phyloP scores from a whole-genome alignment of 1,140 invertebrate species.

The Pseudomyrmex flavicornis region DNA sequence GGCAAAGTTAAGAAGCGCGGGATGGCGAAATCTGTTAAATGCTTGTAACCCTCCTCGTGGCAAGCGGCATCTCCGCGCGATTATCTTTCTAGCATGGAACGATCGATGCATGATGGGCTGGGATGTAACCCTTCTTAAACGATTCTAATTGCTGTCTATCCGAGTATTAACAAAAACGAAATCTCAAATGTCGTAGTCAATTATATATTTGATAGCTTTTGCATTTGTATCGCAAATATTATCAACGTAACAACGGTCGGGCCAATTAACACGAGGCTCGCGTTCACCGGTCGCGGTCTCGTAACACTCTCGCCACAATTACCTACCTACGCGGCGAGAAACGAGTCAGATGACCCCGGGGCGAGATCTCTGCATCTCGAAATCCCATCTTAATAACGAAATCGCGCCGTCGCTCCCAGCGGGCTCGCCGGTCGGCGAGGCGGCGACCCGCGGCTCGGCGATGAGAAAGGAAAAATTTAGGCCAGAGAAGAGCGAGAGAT shows the following conservation, averaged over 20 bases:
- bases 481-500: conserved; percentile 41
- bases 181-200: background rate
- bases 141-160: conserved; percentile 4
- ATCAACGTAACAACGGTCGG: background rate
- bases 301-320: conserved; percentile 1
- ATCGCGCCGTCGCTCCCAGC: conserved; percentile 20
- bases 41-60: conserved; percentile 7
- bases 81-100: conserved; percentile 24
- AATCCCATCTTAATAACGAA: conserved; percentile 59
- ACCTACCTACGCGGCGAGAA: background rate
- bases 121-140: background rate
- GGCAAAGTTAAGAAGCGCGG: conserved; percentile 59
- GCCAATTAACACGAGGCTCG: conserved; percentile 29
- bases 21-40: conserved; percentile 43
- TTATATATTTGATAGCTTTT: background rate
- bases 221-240: background rate
- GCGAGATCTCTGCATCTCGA: conserved; percentile 25
- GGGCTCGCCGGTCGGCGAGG: conserved; percentile 27
- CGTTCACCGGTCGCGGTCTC: conserved; percentile 4
- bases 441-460: background rate
- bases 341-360: background rate
- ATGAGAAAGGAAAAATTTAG: conserved; percentile 64
- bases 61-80: conserved; percentile 22
- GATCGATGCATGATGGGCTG: conserved; percentile 11
- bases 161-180: background rate